A percentile compares a stretch with the other conserved stretches of the same genome.
These are phyloP conservation scores for Ceuthmochares aereus DNA, from an alignment of 2,113 vertebrate species.

Conservation along the genomic window DNA sequence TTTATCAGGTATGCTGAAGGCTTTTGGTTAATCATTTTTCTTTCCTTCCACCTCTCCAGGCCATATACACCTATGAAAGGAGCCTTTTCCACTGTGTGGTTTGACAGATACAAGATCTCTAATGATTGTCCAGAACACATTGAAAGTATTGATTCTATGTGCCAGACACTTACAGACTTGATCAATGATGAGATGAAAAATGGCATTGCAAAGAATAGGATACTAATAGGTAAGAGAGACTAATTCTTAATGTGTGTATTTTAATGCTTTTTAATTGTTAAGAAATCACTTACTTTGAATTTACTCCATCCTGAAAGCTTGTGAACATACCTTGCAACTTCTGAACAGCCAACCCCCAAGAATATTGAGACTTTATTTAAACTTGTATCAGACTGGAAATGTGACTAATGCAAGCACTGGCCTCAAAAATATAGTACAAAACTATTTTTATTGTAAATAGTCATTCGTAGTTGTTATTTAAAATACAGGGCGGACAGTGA, in stretches of 20 bases:
- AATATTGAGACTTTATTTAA: background rate
- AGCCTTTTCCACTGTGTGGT: slow-evolving; percentile 86
- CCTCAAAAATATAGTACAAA: background rate
- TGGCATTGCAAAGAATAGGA: slow-evolving; percentile 83
- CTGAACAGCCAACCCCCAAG: background rate
- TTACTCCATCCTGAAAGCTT: background rate
- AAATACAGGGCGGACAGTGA: background rate
- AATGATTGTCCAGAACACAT: slow-evolving; percentile 85
- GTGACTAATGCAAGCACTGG: background rate
- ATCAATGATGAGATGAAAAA: slow-evolving; percentile 83
- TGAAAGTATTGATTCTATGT: slow-evolving; percentile 87
- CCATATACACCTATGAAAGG: slow-evolving; percentile 89
- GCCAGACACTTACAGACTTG: slow-evolving; percentile 74
- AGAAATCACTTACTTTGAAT: background rate
- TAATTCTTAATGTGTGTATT: background rate
- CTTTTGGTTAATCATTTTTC: slow-evolving; percentile 8
- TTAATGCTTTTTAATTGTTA: background rate
- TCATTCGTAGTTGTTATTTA: background rate
- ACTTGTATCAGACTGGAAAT: background rate
- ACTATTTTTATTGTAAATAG: background rate
- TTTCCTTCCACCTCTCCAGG: slow-evolving; percentile 66
- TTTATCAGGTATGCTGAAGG: background rate
- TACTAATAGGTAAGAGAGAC: slow-evolving; percentile 83
- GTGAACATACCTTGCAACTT: background rate
- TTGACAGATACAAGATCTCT: slow-evolving; percentile 89